Conservation (phyloP, 2,888 invertebrate species). For the Tetropium fuscum region DNA sequence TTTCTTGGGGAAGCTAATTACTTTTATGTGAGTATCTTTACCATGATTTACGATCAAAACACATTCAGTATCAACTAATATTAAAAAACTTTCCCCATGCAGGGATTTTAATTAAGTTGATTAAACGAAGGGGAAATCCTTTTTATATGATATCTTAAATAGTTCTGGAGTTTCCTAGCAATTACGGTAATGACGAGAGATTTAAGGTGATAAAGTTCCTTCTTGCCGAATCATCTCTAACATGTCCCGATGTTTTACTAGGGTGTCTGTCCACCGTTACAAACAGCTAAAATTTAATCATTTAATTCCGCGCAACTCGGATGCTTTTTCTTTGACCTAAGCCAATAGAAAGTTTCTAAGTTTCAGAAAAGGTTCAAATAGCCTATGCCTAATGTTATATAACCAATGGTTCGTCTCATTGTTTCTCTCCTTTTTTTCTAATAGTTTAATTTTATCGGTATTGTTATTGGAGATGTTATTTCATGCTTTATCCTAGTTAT, state of each 20-base stretch:
- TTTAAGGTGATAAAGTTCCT: conserved; percentile 14
- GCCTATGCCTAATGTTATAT: too few species aligned
- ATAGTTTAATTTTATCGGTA: too few species aligned
- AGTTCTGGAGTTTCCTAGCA: conserved; percentile 26
- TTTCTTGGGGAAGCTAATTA: neutral
- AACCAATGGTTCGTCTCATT: too few species aligned
- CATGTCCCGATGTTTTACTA: neutral
- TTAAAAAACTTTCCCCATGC: conserved; percentile 35
- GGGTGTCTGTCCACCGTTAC: too few species aligned
- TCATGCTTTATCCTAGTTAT: too few species aligned
- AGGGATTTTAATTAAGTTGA: conserved; percentile 40
- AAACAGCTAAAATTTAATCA: too few species aligned
- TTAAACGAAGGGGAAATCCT: conserved; percentile 39
- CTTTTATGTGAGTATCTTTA: neutral
- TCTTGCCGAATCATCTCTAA: neutral
- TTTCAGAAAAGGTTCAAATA: too few species aligned
- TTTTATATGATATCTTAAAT: conserved; percentile 34
- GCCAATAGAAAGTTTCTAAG: too few species aligned
- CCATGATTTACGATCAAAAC: neutral
- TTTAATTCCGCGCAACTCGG: too few species aligned
- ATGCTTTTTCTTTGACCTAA: too few species aligned
- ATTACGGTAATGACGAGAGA: conserved; percentile 16
- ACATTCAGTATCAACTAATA: conserved; percentile 12
- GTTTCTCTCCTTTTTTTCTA: too few species aligned
- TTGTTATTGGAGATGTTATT: too few species aligned